Evolutionary conservation across 2,888 invertebrate genomes (phyloP), one percentile per base, ranked within the genome.

Genomic region (Drosophila meridionalis): DNA sequence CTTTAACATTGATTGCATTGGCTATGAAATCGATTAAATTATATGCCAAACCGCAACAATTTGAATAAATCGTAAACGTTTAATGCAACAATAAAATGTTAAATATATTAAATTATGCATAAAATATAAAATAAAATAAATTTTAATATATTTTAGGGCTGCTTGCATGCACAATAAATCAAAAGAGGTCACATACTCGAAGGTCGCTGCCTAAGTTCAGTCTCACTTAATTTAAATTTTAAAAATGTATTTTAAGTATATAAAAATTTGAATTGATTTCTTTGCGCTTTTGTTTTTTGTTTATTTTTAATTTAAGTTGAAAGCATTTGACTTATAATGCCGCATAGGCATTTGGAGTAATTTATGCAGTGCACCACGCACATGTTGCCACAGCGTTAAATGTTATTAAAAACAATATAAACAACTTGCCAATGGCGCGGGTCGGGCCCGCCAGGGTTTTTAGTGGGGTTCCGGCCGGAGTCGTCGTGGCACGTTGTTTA

Each of bases 381-480:
- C 83, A 88, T 84, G 84, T 76, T 88, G 69, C 82, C 78, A 47
- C 64, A 61, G 71, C 64, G 78, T 73, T 81, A 72, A 88, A 87
- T 85, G 88, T 80, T 87, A 86, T 86, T 85, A 86, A 89, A 86
- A 86, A 89, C 86, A 78, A 87, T 85, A 87, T 89, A 89, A 87
- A 81, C 90, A 87, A 89, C 76, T 89, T 85, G 69, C 70, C 63
- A 68, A 63, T 63, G 65, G 32, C 0, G 26, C 28, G 40, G 32
- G 7, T 2, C 28, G n/a, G 45, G 26, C n/a, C 28, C 9, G 30
- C 28, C 12, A 9, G 42, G 28, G 26, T 12, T 53, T 42, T 32
- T 26, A 40, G 32, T 14, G 26, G 32, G 36, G 32, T 12, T 43
- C 52, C 42, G 43, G 40, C 14, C n/a, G 50, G 32, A 42, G 28